Evolutionary conservation across 2,888 invertebrate genomes (phyloP), one percentile per base, ranked within the genome.

Genomic region (Phanerotoma sp.): DNA sequence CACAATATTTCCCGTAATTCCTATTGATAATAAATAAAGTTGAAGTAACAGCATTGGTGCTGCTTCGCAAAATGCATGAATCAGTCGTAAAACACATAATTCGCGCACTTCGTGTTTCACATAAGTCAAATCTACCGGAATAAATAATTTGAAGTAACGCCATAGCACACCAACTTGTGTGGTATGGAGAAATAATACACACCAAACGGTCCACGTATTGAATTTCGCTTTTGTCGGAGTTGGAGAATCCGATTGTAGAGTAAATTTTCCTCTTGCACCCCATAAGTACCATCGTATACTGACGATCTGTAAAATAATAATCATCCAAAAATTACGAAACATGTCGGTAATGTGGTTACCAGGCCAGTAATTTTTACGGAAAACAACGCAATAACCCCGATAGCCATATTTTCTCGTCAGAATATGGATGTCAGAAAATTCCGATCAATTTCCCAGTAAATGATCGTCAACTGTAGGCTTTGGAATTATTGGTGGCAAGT

Each of bases 51-150:
- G 76, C 88, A 94, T 91, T 2, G 94, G 94, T 6, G 92, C 90
- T 13, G 93, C 92, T 74, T 93, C 89, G 69, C 91, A 86, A 76
- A 94, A 93, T 13, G 91, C 93, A 77, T 93, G 93, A 33, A 93
- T 85, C 61, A 94, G 77, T 3, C 94, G 82, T 20, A 94, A 80
- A 79, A 93, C 87, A 68, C 89, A 83, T 42, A 85, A 68, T 66
- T 86, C 84, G 13, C 83, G 73, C 58, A 88, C 89, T 83, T 93
- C 93, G 68, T 89, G 87, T 72, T 93, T 93, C 13, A 93, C 93
- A 61, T 87, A 84, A 51, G 87, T 78, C 62, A 93, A 77, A 70
- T 93, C 89, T 5, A 92, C 89, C 7, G 93, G 93, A 64, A 92
- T 87, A 60, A 94, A 85, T 9, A 94, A 81, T 58, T 91, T 85